These are phyloP conservation scores for Cossypha polioptera DNA, from an alignment of 2,797 vertebrate species.

Conservation along the genomic window DNA sequence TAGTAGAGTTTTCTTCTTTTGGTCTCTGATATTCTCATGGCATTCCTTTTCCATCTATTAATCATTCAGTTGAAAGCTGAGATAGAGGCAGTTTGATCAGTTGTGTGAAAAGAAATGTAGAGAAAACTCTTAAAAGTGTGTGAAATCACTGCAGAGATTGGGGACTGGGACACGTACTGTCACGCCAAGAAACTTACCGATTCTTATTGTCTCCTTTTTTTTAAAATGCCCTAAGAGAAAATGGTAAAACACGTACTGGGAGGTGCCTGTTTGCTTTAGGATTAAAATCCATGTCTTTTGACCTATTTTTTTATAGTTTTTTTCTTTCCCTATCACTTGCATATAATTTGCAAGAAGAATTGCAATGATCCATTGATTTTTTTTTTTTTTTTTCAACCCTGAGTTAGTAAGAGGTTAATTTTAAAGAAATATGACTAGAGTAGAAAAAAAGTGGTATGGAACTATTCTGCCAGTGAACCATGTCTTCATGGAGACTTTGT, in stretches of 20 bases:
- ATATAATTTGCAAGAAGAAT: slow-evolving; percentile 6
- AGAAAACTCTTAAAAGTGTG: background rate
- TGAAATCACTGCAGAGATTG: background rate
- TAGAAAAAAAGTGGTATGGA: background rate
- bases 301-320: background rate
- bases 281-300: background rate
- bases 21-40: background rate
- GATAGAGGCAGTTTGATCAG: background rate
- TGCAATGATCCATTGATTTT: background rate
- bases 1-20: background rate
- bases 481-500: background rate
- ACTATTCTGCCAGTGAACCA: background rate
- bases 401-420: background rate
- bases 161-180: background rate
- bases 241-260: background rate
- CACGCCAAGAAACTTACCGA: background rate
- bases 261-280: background rate
- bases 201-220: background rate
- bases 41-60: background rate
- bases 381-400: background rate
- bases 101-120: background rate
- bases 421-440: background rate
- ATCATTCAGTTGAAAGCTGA: background rate
- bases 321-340: background rate
- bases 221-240: background rate